phyloP scores from a whole-genome alignment of 1,140 invertebrate species.

The Dinothrombium tinctorium region DNA sequence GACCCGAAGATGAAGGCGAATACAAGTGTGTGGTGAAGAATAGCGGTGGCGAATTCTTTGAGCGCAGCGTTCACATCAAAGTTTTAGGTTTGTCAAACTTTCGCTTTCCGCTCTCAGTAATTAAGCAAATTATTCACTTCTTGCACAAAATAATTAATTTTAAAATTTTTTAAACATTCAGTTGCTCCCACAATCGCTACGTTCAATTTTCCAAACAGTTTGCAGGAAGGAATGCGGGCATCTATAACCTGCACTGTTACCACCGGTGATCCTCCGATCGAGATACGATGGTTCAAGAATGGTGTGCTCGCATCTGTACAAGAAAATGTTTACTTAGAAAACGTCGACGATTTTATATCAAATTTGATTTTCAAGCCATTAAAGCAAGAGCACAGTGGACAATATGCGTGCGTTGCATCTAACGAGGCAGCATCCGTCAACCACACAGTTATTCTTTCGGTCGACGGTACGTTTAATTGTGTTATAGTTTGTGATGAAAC shows the following conservation, averaged over 20 bases:
- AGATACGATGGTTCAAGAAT: constrained; percentile 16
- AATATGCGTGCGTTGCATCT: constrained; percentile 35
- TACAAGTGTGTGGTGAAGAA: constrained; percentile 32
- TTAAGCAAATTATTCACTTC: too few species aligned
- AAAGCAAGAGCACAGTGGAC: constrained; percentile 33
- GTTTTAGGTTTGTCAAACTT: constrained; percentile 8
- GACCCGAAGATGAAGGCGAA: constrained; percentile 56
- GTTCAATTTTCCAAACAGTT: constrained; percentile 32
- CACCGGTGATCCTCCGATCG: constrained; percentile 32
- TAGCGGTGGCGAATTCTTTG: constrained; percentile 1
- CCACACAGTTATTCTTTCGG: constrained; percentile 34
- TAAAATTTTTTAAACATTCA: too few species aligned
- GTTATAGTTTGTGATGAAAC: too few species aligned
- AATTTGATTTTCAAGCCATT: constrained; percentile 14
- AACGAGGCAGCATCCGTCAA: constrained; percentile 35
- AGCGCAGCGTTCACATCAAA: constrained; percentile 5
- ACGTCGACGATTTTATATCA: constrained; percentile 3
- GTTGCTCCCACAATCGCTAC: constrained; percentile 20
- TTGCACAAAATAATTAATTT: too few species aligned
- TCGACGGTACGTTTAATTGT: constrained; percentile 44
- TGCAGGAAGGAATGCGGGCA: constrained; percentile 47
- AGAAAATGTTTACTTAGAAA: background rate
- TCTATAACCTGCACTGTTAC: constrained; percentile 59
- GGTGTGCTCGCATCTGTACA: background rate
- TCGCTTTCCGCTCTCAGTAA: too few species aligned